Evolutionary conservation across 2,797 vertebrate species (phyloP), one percentile per base, ranked within the genome.

Genomic region (Aplochiton taeniatus): DNA sequence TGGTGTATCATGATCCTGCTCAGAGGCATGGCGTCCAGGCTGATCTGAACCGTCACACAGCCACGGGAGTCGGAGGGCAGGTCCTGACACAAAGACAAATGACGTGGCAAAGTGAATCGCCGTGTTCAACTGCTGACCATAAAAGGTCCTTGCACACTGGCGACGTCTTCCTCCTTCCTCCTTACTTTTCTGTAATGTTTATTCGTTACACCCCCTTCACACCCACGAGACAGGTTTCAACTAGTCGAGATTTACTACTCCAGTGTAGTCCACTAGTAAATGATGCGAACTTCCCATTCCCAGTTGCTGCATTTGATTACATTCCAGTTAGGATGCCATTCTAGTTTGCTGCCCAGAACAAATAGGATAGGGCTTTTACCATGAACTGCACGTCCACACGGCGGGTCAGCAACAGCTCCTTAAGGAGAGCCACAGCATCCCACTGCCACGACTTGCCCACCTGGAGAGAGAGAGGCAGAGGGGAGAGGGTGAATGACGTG

Each of bases 381-480:
- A 86, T 77, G 66, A 94, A 65, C 14, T 91, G 75, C 77, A 96
- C 57, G 59, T 86, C 79, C 68, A 95, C 90, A 42, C 72, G 64
- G 78, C 95, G 93, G 58, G 87, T 89, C 57, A 88, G 76, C 70
- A 98, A 84, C 20, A 95, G 47, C 61, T 96, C 93, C 79, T 77
- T 92, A 85, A 99, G 90, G 45, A 94, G 86, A 60, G 87, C 85
- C 64, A 98, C 74, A 4, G 95, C 94, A 63, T 97, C 94, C 42
- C n/a, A 68, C 78, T 96, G 95, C 97, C 96, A 98, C 56, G 48
- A 62, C 43, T 83, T 87, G 31, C 95, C 96, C 18, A 95, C 78
- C 96, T 97, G 51, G 43, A 47, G 7, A 42, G 51, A 42, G 6
- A 7, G 0, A 17, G 12, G 7, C 5, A 16, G 0, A 19, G 12